Evolutionary conservation across 2,797 vertebrate genomes (phyloP).

Genomic region (Parotocinclus haroldoi): DNA sequence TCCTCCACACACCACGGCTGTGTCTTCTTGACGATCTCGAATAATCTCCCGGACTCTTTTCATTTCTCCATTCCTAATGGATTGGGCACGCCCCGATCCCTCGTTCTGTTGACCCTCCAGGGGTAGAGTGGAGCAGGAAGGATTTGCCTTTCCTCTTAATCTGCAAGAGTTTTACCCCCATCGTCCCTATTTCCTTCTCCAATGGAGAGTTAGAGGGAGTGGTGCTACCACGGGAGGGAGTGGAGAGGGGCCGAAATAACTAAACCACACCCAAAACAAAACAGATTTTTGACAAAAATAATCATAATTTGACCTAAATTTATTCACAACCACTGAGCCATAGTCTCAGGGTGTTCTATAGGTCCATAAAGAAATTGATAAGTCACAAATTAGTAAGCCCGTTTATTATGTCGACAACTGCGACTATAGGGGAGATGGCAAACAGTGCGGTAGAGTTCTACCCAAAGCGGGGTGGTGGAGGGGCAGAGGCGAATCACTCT

Average conservation of each 20-base stretch:
- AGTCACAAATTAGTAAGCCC: slow-evolving; percentile 35
- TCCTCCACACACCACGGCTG: slow-evolving; percentile 51
- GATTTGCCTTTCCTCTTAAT: slow-evolving; percentile 59
- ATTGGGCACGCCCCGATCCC: slow-evolving; percentile 61
- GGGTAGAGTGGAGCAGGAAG: slow-evolving; percentile 66
- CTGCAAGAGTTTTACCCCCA: slow-evolving; percentile 43
- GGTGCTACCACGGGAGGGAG: slow-evolving; percentile 42
- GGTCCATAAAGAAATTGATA: slow-evolving; percentile 46
- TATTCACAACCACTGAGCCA: slow-evolving; percentile 11
- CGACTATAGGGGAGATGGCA: slow-evolving; percentile 84
- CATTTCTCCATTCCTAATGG: slow-evolving; percentile 59
- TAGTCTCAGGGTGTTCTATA: slow-evolving; percentile 16
- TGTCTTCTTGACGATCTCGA: slow-evolving; percentile 48
- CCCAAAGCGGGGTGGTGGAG: slow-evolving; percentile 72
- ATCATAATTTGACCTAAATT: slow-evolving; percentile 10
- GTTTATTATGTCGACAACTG: slow-evolving; percentile 68
- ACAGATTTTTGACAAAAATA: slow-evolving; percentile 7
- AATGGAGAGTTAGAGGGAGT: slow-evolving; percentile 66
- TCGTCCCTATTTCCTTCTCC: slow-evolving; percentile 43
- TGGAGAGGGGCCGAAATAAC: slow-evolving; percentile 47
- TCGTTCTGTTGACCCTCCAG: slow-evolving; percentile 63
- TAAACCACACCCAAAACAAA: slow-evolving; percentile 35
- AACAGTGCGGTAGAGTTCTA: slow-evolving; percentile 88
- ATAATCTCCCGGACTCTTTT: slow-evolving; percentile 46
- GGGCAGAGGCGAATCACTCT: slow-evolving; percentile 71